Base-by-base conservation (phyloP, 37 sponge, comb jelly and placozoan species). In the Mnemiopsis leidyi region DNA sequence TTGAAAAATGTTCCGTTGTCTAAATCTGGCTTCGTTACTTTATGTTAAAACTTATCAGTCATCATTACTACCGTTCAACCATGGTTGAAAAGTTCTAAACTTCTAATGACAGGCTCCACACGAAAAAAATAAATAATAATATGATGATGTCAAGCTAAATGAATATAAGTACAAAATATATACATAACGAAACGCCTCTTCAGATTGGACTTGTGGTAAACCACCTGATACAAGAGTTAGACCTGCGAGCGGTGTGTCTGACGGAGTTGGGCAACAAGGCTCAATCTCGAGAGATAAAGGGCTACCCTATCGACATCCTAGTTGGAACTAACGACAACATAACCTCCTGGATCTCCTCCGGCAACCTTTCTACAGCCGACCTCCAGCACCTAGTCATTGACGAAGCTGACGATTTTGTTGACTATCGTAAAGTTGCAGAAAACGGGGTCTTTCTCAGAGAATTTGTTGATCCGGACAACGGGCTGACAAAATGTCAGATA, bases 341-440 rank as follows among this genome's bases (percentile, higher is more conserved):
- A n/a, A 85, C 35, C 0, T 85, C 90, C 61, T 37, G n/a, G 38
- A 38, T 39, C 2, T 25, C 26, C 5, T 36, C 90, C 24, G 40
- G 61, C 0, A 16, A 13, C 7, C 29, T 85, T 20, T 85, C 90
- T 23, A 38, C 61, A 5, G n/a, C 40, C 1, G 90, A 85, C 23
- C 90, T 85, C 30, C 61, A 85, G 39, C 90, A 85, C 36, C 90
- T 85, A 0, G 35, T 85, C 0, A 39, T 85, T 37, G 90, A 85
- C 36, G 90, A 85, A 28, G 90, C 36, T 16, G 90, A 40, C 7
- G 61, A 33, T 28, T 85, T 13, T 5, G 7, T 85, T 13, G 90
- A 85, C 36, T 85, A 85, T 33, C 40, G 90, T 13, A 85, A 13
- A 5, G 29, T 85, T 23, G 90, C 33, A 2, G 90, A 85, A 38